Percentiles rank a stretch among this genome's conserved stretches.
phyloP scores from a whole-genome alignment of 1,140 invertebrate genomes.

The Geopemphigus sp. region DNA sequence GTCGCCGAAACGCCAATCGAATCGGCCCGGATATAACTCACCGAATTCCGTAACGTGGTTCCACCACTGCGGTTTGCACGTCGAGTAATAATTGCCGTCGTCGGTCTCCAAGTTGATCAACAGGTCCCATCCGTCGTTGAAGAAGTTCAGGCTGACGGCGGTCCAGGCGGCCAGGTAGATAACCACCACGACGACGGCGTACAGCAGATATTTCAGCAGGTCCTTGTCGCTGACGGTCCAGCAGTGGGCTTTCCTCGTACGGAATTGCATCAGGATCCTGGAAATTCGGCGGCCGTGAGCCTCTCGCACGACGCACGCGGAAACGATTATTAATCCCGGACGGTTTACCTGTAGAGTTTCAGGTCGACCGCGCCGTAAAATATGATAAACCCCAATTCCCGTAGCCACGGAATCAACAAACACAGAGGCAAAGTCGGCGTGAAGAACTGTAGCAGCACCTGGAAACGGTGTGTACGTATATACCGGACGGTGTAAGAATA shows the following conservation, averaged over 20 bases:
- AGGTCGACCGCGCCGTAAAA: conserved; percentile 87
- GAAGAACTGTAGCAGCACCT: not conserved
- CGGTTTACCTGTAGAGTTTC: conserved; percentile 75
- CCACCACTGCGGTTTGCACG: conserved; percentile 80
- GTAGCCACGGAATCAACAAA: conserved; percentile 79
- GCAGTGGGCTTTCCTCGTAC: conserved; percentile 84
- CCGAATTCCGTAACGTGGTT: conserved; percentile 81
- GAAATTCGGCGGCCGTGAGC: no score
- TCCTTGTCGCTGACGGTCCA: conserved; percentile 84
- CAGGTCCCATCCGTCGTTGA: conserved; percentile 59
- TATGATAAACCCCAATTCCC: conserved; percentile 85
- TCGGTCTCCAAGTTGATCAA: conserved; percentile 57
- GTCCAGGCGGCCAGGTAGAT: conserved; percentile 87
- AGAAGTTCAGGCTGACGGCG: conserved; percentile 64
- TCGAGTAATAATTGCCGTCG: conserved; percentile 60
- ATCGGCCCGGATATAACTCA: no score
- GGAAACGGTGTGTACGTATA: no score
- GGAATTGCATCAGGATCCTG: conserved; percentile 67
- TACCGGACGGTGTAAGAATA: no score
- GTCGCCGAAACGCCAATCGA: no score
- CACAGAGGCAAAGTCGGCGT: conserved; percentile 57
- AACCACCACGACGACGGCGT: conserved; percentile 72
- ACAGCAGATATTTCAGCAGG: conserved; percentile 73
- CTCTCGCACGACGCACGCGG: no score
- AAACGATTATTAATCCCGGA: not conserved